Conservation (phyloP, 1,140 invertebrate genomes). For the Drosophila sp. region DNA sequence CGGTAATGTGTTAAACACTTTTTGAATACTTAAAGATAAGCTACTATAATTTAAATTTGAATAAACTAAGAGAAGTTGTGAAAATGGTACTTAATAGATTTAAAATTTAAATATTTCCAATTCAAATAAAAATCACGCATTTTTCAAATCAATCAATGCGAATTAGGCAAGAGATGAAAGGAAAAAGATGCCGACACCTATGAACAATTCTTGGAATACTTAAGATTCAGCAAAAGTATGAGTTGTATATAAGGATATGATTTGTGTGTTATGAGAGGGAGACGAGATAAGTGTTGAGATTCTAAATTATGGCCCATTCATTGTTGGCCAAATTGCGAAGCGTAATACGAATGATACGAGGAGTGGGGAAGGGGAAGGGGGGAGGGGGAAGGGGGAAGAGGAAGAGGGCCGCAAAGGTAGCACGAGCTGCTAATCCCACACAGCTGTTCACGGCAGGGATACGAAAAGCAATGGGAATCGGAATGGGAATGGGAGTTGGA, state of each 20-base stretch:
- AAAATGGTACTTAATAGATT: too few relatives aligned
- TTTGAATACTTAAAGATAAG: too few relatives aligned
- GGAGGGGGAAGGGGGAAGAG: too few relatives aligned
- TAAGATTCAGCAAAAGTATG: neutral
- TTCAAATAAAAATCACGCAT: slow-evolving; percentile 1
- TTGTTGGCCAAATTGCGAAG: slow-evolving; percentile 1
- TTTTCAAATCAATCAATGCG: slow-evolving; percentile 13
- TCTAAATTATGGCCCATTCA: slow-evolving; percentile 54
- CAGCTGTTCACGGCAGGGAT: slow-evolving; percentile 61
- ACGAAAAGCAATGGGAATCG: too few relatives aligned
- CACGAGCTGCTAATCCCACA: slow-evolving; percentile 58
- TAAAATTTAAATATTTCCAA: too few relatives aligned
- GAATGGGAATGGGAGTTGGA: too few relatives aligned
- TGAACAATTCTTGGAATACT: neutral
- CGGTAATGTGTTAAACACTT: too few relatives aligned
- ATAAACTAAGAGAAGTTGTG: too few relatives aligned
- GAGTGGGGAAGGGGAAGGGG: slow-evolving; percentile 6
- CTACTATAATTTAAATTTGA: too few relatives aligned
- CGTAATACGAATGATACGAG: neutral
- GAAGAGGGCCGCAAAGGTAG: slow-evolving; percentile 24
- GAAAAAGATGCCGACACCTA: neutral
- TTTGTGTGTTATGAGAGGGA: neutral
- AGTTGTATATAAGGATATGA: neutral
- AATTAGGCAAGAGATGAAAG: neutral
- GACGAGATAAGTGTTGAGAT: slow-evolving; percentile 1